Evolutionary conservation across 2,797 vertebrate genomes (phyloP), one percentile per base, ranked within the genome.

Genomic region (Potorous gilbertii): DNA sequence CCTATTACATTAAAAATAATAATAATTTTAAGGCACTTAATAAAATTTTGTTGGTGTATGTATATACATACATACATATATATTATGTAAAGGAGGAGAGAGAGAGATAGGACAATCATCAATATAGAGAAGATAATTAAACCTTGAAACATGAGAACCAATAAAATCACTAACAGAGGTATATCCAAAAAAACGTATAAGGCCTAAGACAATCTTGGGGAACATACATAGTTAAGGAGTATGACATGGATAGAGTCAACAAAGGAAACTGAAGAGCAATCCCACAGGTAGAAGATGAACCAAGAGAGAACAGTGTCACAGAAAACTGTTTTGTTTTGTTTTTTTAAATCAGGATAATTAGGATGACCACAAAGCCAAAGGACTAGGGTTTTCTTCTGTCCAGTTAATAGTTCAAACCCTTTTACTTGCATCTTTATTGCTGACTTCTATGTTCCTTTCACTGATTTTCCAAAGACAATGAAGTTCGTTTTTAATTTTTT

Each of bases 401-500:
- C 91, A 21, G 59, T 46, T 95, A 92, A 93, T 46, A 28, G 2
- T 28, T 12, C 54, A 95, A 93, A 55, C 50, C 57, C 89, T 54
- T 91, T 46, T 8, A 21, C 40, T 92, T 94, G 52, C 8, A 56
- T n/a, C 87, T 57, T 66, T 54, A 54, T 95, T n/a, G 92, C 4
- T 46, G 52, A 93, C 62, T 55, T 52, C 66, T 93, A 54, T 34
- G 29, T 91, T 92, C 14, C 16, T 56, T 66, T 94, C 27, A 55
- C 57, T 90, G 24, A 57, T 50, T 74, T 93, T 87, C 54, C n/a
- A 93, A 66, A 81, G 24, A 81, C 54, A 55, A n/a, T 81, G 24
- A 93, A 56, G 28, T n/a, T 46, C n/a, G 93, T 89, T 52, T 52
- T 52, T 52, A 52, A 90, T 93, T 87, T 91, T 87, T 87, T 55